These are phyloP conservation scores for Crotalus viridis DNA, from an alignment of 2,113 vertebrate genomes.

Conservation along the genomic window DNA sequence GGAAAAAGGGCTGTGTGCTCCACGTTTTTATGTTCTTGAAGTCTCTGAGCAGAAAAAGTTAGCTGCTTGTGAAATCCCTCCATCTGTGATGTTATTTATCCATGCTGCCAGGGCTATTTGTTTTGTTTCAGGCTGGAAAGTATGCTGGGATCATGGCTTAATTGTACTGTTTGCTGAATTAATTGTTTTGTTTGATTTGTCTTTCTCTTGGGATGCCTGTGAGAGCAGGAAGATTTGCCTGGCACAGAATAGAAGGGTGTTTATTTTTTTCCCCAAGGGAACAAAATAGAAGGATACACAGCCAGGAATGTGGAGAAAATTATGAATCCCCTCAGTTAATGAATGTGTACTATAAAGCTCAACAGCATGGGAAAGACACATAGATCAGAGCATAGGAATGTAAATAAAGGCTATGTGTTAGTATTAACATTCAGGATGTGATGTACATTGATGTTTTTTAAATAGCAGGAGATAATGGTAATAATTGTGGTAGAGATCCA, in stretches of 20 bases:
- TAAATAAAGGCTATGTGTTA: accelerated
- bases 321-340: accelerated
- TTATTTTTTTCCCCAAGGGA: slow-evolving; percentile 30
- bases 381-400: background rate
- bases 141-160: slow-evolving; percentile 66
- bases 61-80: slow-evolving; percentile 65
- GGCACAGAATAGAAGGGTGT: slow-evolving; percentile 39
- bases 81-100: slow-evolving; percentile 71
- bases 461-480: background rate
- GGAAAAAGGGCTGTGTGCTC: slow-evolving; percentile 62
- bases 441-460: accelerated
- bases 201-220: slow-evolving; percentile 54
- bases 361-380: background rate
- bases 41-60: slow-evolving; percentile 57
- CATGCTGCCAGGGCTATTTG: slow-evolving; percentile 72
- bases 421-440: background rate
- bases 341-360: background rate
- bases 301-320: background rate
- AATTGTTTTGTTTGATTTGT: slow-evolving; percentile 76
- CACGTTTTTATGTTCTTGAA: slow-evolving; percentile 52
- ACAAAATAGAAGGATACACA: background rate
- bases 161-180: slow-evolving; percentile 77
- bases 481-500: background rate
- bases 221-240: slow-evolving; percentile 58
- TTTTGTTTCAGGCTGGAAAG: slow-evolving; percentile 67